These are phyloP conservation scores for Cyanistes caeruleus DNA, from an alignment of 2,113 vertebrate species.

Conservation along the genomic window DNA sequence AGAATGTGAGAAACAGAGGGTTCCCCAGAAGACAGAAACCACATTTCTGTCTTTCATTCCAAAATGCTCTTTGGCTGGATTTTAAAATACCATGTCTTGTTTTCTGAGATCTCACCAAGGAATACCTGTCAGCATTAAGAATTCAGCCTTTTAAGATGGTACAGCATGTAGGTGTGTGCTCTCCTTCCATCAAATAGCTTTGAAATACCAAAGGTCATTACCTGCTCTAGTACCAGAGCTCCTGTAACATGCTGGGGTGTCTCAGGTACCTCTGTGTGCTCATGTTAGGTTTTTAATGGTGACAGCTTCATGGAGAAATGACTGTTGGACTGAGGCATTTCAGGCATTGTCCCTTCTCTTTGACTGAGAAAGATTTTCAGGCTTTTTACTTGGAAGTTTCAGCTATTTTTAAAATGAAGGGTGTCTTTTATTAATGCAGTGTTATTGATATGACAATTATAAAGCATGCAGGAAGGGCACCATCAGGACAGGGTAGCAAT, in stretches of 20 bases:
- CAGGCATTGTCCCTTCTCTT: background rate
- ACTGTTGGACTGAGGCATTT: background rate
- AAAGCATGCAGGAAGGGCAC: background rate
- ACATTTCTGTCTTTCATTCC: background rate
- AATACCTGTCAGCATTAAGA: conserved; percentile 36
- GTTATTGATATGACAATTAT: background rate
- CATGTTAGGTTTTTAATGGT: background rate
- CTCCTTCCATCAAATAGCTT: background rate
- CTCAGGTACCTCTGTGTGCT: background rate
- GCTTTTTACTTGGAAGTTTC: background rate
- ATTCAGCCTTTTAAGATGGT: background rate
- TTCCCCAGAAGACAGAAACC: background rate
- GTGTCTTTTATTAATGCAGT: background rate
- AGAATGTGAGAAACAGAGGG: background rate
- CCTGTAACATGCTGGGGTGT: background rate
- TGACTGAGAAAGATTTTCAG: background rate
- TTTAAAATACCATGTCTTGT: background rate
- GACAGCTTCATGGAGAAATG: background rate
- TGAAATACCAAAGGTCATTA: conserved; percentile 51
- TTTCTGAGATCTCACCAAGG: background rate
- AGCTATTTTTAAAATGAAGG: background rate
- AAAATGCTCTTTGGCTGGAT: background rate
- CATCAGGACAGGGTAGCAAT: rapidly evolving
- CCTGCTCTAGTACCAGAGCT: background rate
- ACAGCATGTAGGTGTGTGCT: background rate